Evolutionary conservation across 2,888 invertebrate genomes (phyloP).

Genomic region (Euclidia mi): DNA sequence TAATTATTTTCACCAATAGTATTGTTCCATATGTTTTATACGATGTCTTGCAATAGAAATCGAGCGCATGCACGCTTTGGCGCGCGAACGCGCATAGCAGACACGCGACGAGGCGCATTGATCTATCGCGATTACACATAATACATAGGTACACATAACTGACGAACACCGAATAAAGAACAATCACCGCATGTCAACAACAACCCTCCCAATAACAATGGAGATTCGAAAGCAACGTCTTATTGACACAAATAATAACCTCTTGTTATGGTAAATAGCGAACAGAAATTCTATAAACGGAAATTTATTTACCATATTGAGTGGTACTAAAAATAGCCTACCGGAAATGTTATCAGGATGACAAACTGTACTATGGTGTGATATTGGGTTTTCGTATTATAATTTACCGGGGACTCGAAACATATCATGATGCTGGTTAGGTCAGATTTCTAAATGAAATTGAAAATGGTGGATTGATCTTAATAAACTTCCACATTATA

Average conservation of each 20-base stretch:
- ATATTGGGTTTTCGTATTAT: too few relatives aligned
- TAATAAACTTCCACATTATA: slow-evolving; percentile 6
- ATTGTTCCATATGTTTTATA: not conserved
- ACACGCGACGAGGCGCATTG: slow-evolving; percentile 45
- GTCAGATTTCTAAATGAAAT: too few relatives aligned
- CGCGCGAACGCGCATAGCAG: slow-evolving; percentile 23
- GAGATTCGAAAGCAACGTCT: slow-evolving; percentile 22
- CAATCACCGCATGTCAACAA: slow-evolving; percentile 34
- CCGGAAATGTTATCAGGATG: too few relatives aligned
- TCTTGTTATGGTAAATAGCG: not conserved
- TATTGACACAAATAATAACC: slow-evolving; percentile 24
- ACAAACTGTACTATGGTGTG: too few relatives aligned
- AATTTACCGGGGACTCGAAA: too few relatives aligned
- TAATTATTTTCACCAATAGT: slow-evolving; percentile 1
- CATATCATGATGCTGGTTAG: too few relatives aligned
- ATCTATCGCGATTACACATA: slow-evolving; percentile 48
- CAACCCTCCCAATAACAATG: slow-evolving; percentile 33
- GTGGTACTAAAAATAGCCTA: too few relatives aligned
- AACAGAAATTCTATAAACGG: not conserved
- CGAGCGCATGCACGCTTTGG: slow-evolving; percentile 38
- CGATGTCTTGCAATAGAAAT: slow-evolving; percentile 48
- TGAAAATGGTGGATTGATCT: too few relatives aligned
- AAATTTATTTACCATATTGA: too few relatives aligned
- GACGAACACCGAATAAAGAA: slow-evolving; percentile 28
- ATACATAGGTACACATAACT: slow-evolving; percentile 54